These are phyloP conservation scores for Gambusia yucatana DNA, from an alignment of 2,797 vertebrate genomes.

Conservation along the genomic window DNA sequence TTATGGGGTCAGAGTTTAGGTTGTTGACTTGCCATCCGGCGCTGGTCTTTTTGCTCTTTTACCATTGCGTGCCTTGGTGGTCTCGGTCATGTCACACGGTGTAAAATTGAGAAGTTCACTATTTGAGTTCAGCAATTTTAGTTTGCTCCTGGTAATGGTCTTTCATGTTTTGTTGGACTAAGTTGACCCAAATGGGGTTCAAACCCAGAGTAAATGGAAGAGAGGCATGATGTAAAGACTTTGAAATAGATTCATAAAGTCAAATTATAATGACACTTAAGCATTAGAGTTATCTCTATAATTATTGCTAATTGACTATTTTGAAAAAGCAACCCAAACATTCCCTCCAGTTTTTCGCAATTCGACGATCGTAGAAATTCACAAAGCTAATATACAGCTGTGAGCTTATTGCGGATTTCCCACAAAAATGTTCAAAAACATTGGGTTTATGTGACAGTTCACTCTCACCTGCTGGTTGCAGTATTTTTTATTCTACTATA, in stretches of 20 bases:
- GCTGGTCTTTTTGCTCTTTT: not conserved
- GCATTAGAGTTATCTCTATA: not conserved
- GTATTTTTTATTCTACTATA: too few species aligned
- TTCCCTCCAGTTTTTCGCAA: too few species aligned
- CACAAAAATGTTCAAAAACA: too few species aligned
- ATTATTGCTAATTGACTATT: not conserved
- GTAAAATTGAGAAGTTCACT: not conserved
- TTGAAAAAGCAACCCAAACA: not conserved
- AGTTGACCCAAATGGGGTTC: not conserved
- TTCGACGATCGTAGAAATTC: too few species aligned
- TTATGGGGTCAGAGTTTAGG: constrained; percentile 19
- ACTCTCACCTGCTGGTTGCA: too few species aligned
- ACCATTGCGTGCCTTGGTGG: not conserved
- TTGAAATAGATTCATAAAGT: not conserved
- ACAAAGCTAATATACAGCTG: too few species aligned
- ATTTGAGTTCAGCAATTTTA: not conserved
- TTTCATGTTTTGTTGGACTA: not conserved
- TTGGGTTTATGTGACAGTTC: too few species aligned
- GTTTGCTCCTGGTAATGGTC: not conserved
- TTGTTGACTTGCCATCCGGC: not conserved
- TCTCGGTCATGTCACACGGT: not conserved
- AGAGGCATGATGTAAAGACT: not conserved
- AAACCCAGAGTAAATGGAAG: not conserved
- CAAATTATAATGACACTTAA: not conserved
- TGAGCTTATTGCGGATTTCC: too few species aligned